Conservation (phyloP, 64 coral and sea anemone species). For the Catalaphyllia jardinei region DNA sequence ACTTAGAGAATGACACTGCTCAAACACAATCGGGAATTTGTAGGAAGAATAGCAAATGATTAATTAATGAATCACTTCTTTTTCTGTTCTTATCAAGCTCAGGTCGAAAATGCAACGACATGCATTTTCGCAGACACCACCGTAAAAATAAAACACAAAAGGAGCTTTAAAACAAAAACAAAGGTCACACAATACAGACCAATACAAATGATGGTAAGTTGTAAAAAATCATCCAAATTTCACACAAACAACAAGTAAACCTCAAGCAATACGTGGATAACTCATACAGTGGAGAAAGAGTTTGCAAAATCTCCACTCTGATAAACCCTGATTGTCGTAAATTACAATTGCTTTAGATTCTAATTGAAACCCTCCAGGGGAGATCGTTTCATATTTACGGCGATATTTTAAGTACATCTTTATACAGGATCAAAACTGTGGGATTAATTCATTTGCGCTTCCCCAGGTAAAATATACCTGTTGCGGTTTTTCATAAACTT, state of each 20-base stretch:
- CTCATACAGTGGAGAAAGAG: neutral
- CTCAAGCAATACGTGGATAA: conserved; percentile 17
- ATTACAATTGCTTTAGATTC: neutral
- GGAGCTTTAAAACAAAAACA: neutral
- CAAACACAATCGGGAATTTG: neutral
- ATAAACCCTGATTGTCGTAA: neutral
- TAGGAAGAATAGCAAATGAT: neutral
- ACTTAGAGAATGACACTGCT: neutral
- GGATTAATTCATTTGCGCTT: neutral
- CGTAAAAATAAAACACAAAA: neutral
- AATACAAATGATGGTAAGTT: neutral
- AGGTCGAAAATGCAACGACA: neutral
- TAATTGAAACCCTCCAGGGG: neutral
- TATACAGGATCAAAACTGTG: neutral
- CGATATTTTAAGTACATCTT: neutral
- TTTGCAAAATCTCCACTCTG: neutral
- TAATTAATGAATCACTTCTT: neutral
- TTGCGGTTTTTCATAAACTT: conserved; percentile 32
- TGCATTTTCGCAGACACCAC: neutral
- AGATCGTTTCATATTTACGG: neutral
- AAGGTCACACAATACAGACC: conserved; percentile 1
- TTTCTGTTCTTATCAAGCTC: neutral
- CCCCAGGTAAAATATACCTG: neutral
- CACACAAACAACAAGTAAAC: neutral
- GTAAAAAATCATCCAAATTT: neutral